These are phyloP conservation scores for Myotis myotis DNA, from an alignment of 2,797 vertebrate species.

Conservation along the genomic window DNA sequence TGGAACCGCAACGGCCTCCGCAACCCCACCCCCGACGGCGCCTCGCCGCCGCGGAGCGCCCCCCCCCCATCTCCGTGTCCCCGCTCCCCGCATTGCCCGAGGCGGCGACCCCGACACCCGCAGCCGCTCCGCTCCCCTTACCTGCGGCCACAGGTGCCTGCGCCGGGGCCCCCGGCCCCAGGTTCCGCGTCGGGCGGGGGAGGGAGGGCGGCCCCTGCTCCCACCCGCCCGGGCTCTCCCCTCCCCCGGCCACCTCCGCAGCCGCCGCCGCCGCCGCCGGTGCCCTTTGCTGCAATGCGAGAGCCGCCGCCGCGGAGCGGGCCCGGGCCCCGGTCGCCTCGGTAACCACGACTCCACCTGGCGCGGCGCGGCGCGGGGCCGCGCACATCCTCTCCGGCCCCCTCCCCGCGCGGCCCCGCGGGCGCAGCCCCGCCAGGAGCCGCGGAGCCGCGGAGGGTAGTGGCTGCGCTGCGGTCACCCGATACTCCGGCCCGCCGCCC, in stretches of 20 bases:
- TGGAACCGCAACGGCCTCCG: conserved; percentile 9
- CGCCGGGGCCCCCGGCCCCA: not conserved
- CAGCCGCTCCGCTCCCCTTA: conserved; percentile 59
- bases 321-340: conserved; percentile 85
- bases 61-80: not conserved
- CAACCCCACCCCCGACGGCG: not conserved
- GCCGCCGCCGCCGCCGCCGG: conserved; percentile 15
- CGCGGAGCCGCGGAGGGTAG: conserved; percentile 64
- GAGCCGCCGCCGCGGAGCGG: conserved; percentile 61
- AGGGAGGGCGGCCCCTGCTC: conserved; percentile 42
- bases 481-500: conserved; percentile 67
- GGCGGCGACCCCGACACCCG: not conserved
- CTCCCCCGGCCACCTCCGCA: conserved; percentile 56
- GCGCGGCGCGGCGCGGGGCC: conserved; percentile 80
- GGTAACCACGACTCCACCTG: conserved; percentile 95
- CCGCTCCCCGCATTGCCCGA: not conserved
- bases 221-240: conserved; percentile 59
- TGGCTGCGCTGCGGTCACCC: conserved; percentile 75
- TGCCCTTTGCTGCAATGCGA: conserved; percentile 77
- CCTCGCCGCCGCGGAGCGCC: not conserved
- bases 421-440: conserved; percentile 64
- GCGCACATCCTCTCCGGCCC: conserved; percentile 66
- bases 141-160: conserved; percentile 74
- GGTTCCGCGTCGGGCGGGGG: not conserved
- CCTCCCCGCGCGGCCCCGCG: conserved; percentile 72